A percentile compares a stretch with the other conserved stretches of the same genome.
These are phyloP conservation scores for Acridotheres tristis DNA, from an alignment of 2,797 vertebrate genomes.

Conservation along the genomic window DNA sequence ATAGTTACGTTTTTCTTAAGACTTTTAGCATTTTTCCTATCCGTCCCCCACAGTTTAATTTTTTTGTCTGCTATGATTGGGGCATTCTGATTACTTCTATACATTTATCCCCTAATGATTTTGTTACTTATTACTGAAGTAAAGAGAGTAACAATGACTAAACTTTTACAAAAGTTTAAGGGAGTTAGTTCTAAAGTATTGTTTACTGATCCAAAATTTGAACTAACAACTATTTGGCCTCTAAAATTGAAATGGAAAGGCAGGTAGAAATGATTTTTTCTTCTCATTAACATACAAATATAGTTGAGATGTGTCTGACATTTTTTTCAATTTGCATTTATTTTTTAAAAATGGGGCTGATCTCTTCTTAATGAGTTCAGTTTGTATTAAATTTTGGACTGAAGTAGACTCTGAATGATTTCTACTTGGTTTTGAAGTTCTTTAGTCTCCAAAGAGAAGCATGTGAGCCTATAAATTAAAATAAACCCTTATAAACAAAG, in stretches of 20 bases:
- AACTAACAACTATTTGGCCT: neutral
- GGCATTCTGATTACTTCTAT: neutral
- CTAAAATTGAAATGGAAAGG: neutral
- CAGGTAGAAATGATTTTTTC: neutral
- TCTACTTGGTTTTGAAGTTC: no score
- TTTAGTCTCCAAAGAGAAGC: neutral
- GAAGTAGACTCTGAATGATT: neutral
- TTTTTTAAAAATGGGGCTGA: rapidly evolving
- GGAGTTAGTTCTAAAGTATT: neutral
- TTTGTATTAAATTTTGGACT: neutral
- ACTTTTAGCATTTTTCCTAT: neutral
- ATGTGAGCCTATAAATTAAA: neutral
- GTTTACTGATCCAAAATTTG: neutral
- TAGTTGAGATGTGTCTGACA: neutral
- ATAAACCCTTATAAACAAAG: neutral
- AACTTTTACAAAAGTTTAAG: neutral
- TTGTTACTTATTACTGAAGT: neutral
- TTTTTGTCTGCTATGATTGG: neutral
- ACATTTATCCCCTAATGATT: neutral
- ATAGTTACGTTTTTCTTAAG: neutral
- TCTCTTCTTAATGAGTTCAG: neutral
- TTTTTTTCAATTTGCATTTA: neutral
- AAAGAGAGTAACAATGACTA: neutral
- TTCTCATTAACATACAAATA: neutral
- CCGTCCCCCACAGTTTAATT: no score